Percentiles rank a stretch among this genome's conserved stretches.
phyloP scores from a whole-genome alignment of 2,888 invertebrate genomes.

The Thumatha senex region DNA sequence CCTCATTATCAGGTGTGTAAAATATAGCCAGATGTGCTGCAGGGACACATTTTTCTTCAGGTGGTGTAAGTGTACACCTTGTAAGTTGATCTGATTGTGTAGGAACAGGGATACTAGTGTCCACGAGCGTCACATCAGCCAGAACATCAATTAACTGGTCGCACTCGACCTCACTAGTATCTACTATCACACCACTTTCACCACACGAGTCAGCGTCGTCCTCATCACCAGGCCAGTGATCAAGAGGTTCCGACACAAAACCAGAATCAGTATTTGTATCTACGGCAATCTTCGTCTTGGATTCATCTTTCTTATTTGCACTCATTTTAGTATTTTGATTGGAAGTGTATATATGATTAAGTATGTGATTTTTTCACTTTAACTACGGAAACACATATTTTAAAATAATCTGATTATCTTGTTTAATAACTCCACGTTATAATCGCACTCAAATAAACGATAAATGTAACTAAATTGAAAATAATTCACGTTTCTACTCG shows the following conservation, averaged over 20 bases:
- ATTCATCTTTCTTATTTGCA: constrained; percentile 65
- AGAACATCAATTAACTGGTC: constrained; percentile 84
- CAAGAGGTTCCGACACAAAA: constrained; percentile 53
- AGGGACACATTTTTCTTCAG: constrained; percentile 47
- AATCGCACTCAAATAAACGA: constrained; percentile 58
- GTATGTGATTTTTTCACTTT: constrained; percentile 14
- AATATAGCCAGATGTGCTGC: constrained; percentile 84
- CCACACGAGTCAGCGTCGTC: constrained; percentile 48
- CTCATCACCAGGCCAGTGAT: constrained; percentile 39
- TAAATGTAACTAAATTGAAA: neutral
- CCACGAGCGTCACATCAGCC: constrained; percentile 41
- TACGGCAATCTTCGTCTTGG: constrained; percentile 61
- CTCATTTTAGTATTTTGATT: constrained; percentile 56
- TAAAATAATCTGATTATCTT: constrained; percentile 28
- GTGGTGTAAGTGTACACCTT: constrained; percentile 27
- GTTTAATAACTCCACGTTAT: constrained; percentile 27
- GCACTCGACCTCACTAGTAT: constrained; percentile 52
- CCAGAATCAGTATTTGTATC: constrained; percentile 68
- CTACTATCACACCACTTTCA: constrained; percentile 38
- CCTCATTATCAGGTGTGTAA: constrained; percentile 91
- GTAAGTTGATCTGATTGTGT: constrained; percentile 13
- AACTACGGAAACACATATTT: constrained; percentile 58
- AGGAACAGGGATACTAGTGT: constrained; percentile 10
- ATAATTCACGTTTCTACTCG: neutral
- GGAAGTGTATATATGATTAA: constrained; percentile 12